These are phyloP conservation scores for Oasisia sp. DNA, from an alignment of 2,888 invertebrate species.

Conservation along the genomic window DNA sequence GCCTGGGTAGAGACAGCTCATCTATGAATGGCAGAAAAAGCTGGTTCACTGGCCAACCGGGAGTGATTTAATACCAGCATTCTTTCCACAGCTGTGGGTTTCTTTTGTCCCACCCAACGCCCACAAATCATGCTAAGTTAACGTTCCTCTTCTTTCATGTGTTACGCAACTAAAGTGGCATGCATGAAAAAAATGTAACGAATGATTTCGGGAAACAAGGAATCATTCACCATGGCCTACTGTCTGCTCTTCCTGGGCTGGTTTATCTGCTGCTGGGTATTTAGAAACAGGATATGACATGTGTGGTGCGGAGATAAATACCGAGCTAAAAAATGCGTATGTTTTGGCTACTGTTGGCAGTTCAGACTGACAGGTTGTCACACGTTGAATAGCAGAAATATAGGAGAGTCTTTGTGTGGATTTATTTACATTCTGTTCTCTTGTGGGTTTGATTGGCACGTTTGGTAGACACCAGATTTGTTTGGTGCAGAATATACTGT, in stretches of 20 bases:
- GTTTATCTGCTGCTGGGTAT: not conserved
- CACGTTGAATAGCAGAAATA: not conserved
- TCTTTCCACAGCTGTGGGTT: not conserved
- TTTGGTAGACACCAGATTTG: too few species aligned
- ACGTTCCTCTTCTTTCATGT: not conserved
- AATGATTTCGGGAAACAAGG: not conserved
- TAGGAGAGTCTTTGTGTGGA: too few species aligned
- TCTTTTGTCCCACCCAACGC: not conserved
- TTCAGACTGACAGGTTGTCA: not conserved
- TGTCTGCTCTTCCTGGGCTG: not conserved
- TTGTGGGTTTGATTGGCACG: too few species aligned
- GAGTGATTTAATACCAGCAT: not conserved
- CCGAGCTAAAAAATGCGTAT: not conserved
- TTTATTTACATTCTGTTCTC: too few species aligned
- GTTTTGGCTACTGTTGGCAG: not conserved
- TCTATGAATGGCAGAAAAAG: not conserved
- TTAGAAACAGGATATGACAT: slow-evolving; percentile 9
- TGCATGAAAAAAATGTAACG: not conserved
- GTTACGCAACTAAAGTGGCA: not conserved
- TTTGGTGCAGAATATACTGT: too few species aligned
- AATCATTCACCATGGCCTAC: not conserved
- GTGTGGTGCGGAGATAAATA: not conserved
- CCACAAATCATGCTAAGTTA: not conserved
- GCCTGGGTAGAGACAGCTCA: not conserved
- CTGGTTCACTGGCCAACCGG: not conserved